These are phyloP conservation scores for Anoplophora glabripennis DNA, from an alignment of 1,140 invertebrate genomes.

Conservation along the genomic window DNA sequence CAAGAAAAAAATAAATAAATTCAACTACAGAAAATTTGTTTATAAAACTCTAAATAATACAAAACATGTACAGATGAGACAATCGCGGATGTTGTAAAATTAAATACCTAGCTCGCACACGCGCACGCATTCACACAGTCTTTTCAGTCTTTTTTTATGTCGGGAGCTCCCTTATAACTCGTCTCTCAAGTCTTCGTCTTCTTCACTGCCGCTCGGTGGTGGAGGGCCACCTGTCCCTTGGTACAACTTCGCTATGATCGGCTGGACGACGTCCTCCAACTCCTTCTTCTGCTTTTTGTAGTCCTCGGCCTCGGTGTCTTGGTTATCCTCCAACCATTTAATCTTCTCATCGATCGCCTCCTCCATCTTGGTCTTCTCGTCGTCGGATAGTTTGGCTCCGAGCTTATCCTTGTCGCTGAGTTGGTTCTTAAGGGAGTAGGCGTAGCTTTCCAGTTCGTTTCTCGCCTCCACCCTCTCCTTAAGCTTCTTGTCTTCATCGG, in stretches of 20 bases:
- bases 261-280: constrained; percentile 92
- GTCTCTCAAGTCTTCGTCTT: constrained; percentile 81
- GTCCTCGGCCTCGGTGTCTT: constrained; percentile 90
- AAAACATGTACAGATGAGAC: constrained; percentile 19
- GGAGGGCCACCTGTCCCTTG: constrained; percentile 77
- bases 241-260: constrained; percentile 97
- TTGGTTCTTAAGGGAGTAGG: constrained; percentile 98
- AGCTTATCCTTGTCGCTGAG: constrained; percentile 97
- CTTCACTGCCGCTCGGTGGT: constrained; percentile 62
- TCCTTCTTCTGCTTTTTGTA: constrained; percentile 98
- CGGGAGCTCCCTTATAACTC: constrained; percentile 66
- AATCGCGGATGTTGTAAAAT: constrained; percentile 14
- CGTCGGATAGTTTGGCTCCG: constrained; percentile 84
- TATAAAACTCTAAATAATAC: constrained; percentile 18
- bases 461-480: constrained; percentile 96
- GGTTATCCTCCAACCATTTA: constrained; percentile 96
- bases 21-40: constrained; percentile 6
- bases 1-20: constrained; percentile 29
- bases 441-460: constrained; percentile 95
- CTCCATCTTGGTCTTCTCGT: constrained; percentile 95
- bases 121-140: constrained; percentile 21
- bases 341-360: constrained; percentile 95
- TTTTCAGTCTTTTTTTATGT: constrained; percentile 21
- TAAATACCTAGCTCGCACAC: constrained; percentile 10
- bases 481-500: constrained; percentile 96